Evolutionary conservation across 2,888 invertebrate species (phyloP), one percentile per base, ranked within the genome.

Genomic region (Polietes domitor): DNA sequence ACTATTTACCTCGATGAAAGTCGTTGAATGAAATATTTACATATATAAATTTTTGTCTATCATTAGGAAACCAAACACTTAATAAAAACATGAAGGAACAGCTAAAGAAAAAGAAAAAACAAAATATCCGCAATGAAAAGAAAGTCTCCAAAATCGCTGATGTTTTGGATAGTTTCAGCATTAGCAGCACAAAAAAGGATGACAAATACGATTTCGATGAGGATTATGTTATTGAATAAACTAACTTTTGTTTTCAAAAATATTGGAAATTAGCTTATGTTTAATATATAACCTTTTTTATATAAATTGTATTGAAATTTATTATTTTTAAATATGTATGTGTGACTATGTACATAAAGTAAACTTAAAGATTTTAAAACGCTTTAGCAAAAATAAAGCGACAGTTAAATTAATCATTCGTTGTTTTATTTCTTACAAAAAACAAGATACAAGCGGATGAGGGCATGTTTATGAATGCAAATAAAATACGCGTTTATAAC

Each of bases 91-190:
- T 93, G 32, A 95, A 95, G 87, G 89, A 90, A 9, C 73, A 88
- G 15, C 89, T 90, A 32, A 94, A 94, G 90, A 93, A 93, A 82
- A 93, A 89, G 87, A 95, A 94, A 88, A 95, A 95, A 87, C 92
- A 93, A 32, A 92, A 91, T 85, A 92, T 92, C 58, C 92, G 93
- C 37, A 93, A 92, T 87, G 96, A 95, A 82, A 96, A 95, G 90
- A 93, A 94, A 86, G 94, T 96, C 0, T 90, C 93, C 0, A 93
- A 94, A 84, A 92, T 96, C 82, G 94, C 96, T 0, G 94, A 93
- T 76, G 94, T 95, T 24, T 90, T 96, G 76, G 95, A 95, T 89
- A 94, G 92, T 88, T 92, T 92, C 82, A 88, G 87, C 43, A 72
- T 91, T 37, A 81, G 83, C 41, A 80, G 87, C 3, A 72, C 86